Percentiles rank a stretch among this genome's conserved stretches.
phyloP scores from a whole-genome alignment of 2,113 vertebrate species.

The Origma solitaria region DNA sequence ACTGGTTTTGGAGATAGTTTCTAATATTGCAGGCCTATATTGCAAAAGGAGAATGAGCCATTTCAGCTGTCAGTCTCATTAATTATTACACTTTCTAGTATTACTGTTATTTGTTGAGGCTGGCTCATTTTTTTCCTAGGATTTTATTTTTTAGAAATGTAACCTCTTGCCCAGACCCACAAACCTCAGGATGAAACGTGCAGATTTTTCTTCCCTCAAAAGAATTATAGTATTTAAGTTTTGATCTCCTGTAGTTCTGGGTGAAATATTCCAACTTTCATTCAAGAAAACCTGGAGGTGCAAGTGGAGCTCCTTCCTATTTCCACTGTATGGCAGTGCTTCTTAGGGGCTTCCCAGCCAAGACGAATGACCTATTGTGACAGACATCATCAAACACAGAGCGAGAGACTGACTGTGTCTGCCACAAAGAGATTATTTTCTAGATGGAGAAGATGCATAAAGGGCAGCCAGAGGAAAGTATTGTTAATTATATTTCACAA shows the following conservation, averaged over 20 bases:
- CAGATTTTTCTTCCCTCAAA: background rate
- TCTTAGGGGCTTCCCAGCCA: background rate
- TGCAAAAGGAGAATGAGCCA: background rate
- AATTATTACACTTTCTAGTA: slow-evolving; percentile 28
- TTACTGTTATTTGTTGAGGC: slow-evolving; percentile 26
- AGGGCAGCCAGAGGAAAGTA: background rate
- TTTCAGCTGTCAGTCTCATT: slow-evolving; percentile 19
- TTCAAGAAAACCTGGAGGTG: background rate
- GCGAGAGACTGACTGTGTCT: background rate
- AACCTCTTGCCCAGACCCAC: background rate
- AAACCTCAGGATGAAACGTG: slow-evolving; percentile 6
- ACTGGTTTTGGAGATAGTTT: slow-evolving; percentile 13
- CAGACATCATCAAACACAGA: background rate
- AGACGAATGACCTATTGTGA: background rate
- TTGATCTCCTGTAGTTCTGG: background rate
- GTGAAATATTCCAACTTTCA: background rate
- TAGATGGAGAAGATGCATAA: background rate
- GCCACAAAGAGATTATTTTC: background rate
- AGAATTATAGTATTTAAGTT: background rate
- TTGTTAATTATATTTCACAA: background rate
- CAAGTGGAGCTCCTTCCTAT: background rate
- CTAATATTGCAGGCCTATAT: slow-evolving; percentile 24
- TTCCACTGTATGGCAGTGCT: background rate
- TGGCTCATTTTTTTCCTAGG: background rate
- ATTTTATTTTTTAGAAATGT: slow-evolving; percentile 8